Conservation (phyloP, 2,888 invertebrate genomes). For the Pyrochroa serraticornis region DNA sequence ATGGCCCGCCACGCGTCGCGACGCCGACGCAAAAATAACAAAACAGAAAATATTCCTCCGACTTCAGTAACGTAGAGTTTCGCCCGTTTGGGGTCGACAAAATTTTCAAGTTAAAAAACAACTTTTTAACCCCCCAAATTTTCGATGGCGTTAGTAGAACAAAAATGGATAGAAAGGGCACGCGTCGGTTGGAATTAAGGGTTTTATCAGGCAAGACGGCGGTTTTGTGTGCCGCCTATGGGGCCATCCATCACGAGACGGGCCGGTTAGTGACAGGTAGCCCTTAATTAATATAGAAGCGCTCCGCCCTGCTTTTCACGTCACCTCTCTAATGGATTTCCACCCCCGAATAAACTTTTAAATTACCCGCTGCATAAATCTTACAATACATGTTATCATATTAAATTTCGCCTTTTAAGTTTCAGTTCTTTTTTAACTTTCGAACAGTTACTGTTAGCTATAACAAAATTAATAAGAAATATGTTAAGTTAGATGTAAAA, state of each 20-base stretch:
- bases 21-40: conserved; percentile 26
- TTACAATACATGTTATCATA: conserved; percentile 41
- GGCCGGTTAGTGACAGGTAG: conserved; percentile 56
- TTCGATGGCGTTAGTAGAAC: not conserved
- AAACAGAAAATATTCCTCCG: conserved; percentile 9
- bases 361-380: conserved; percentile 53
- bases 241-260: conserved; percentile 55
- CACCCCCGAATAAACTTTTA: conserved; percentile 55
- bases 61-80: conserved; percentile 5
- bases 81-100: not conserved
- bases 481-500: conserved; percentile 41
- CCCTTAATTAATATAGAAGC: conserved; percentile 58
- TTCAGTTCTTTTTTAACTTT: conserved; percentile 15
- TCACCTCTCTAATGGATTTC: conserved; percentile 56
- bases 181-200: conserved; percentile 4
- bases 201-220: conserved; percentile 25
- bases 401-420: conserved; percentile 25
- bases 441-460: not conserved
- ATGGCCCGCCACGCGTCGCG: conserved; percentile 41
- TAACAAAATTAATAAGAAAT: conserved; percentile 2
- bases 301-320: conserved; percentile 56
- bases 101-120: not conserved
- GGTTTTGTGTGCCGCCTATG: conserved; percentile 47
- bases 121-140: too few relatives aligned
- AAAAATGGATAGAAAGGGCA: not conserved